Evolutionary conservation across 2,797 vertebrate genomes (phyloP).

Genomic region (Monodelphis domestica): DNA sequence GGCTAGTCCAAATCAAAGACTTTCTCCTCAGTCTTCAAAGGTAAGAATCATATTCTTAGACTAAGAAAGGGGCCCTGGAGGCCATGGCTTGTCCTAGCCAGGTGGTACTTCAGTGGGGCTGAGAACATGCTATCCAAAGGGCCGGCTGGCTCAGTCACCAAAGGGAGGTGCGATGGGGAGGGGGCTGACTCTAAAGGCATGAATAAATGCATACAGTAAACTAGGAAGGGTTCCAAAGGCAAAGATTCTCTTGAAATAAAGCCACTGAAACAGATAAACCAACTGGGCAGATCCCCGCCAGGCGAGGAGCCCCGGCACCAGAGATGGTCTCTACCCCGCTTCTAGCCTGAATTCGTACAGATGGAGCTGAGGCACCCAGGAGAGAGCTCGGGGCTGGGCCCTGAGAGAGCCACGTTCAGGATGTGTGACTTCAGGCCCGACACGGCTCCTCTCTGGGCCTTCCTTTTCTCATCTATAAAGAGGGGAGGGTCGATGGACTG

Average conservation of each 20-base stretch:
- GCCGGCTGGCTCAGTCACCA: too few species aligned
- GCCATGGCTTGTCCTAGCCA: too few species aligned
- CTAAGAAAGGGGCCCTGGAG: background rate
- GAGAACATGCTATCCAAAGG: too few species aligned
- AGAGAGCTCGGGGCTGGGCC: background rate
- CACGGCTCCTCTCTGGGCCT: background rate
- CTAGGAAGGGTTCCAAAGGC: background rate
- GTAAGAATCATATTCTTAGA: background rate
- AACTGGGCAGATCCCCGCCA: rapidly evolving
- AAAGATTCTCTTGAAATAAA: background rate
- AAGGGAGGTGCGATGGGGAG: too few species aligned
- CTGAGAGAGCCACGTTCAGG: background rate
- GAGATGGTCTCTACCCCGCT: too few species aligned
- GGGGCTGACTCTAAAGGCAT: background rate
- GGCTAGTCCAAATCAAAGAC: background rate
- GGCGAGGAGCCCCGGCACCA: background rate
- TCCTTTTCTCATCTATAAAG: background rate
- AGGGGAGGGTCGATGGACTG: too few species aligned
- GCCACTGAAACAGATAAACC: background rate
- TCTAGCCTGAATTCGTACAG: background rate
- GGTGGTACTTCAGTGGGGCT: too few species aligned
- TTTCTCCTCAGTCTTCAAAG: background rate
- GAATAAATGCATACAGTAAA: background rate
- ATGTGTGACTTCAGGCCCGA: background rate
- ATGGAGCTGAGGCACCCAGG: background rate